Evolutionary conservation across 2,113 vertebrate genomes (phyloP), one percentile per base, ranked within the genome.

Genomic region (Heterochromis multidens): DNA sequence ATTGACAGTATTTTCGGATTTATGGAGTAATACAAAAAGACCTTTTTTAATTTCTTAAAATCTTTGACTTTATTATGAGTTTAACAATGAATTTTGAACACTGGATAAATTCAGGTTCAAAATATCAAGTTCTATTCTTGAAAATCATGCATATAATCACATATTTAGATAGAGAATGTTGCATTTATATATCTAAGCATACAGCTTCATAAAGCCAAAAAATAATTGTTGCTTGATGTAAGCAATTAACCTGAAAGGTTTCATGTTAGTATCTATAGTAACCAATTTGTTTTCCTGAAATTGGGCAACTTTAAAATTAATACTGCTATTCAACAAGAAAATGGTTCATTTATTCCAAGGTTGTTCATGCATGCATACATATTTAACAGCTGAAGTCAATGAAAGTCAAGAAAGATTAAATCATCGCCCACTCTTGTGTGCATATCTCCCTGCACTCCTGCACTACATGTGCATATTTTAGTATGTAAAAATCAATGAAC

Each of bases 11-110:
- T 12, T 63, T 65, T 37, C 33, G 43, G 35, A 25, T 67, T 6
- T 3, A 25, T 25, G n/a, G n/a, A 0, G n/a, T 43, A 0, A 25
- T 27, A 10, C 1, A 67, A 0, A 27, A 17, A 17, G 1, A 67
- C 2, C 43, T 65, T 54, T 54, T 21, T 9, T 3, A 46, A 0
- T 8, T 3, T 46, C 37, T 25, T 46, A 70, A 70, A 70, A 46
- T 43, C 0, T 67, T 9, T 70, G 5, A 46, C 37, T 70, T 46
- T 27, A 70, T 27, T 70, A 46, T 70, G n/a, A 37, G 13, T 58
- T 31, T 27, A 61, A 61, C 4, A 61, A 33, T 19, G 3, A 27
- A 27, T 43, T 23, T 70, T 70, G 16, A 67, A 27, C 23, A 17
- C 4, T 27, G 63, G 63, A 17, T 67, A 27, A 70, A 46, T 21